Conservation (phyloP, 2,888 invertebrate species). For the Oscheius onirici region DNA sequence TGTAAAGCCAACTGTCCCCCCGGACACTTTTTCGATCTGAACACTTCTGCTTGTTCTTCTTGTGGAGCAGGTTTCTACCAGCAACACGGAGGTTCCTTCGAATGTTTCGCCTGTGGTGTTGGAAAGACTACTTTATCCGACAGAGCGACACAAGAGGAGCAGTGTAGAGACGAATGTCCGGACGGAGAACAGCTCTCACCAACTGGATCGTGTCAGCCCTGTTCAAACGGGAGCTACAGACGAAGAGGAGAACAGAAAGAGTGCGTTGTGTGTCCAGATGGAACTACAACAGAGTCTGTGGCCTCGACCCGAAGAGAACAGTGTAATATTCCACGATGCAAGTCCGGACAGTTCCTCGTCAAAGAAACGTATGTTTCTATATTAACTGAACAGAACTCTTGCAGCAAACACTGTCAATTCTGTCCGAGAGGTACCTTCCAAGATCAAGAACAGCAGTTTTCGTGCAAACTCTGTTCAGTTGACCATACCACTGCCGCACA, state of each 20-base stretch:
- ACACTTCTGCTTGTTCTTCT: conserved; percentile 53
- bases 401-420: conserved; percentile 83
- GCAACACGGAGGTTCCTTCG: conserved; percentile 61
- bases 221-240: conserved; percentile 87
- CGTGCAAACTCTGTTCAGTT: conserved; percentile 88
- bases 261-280: conserved; percentile 85
- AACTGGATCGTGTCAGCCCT: conserved; percentile 90
- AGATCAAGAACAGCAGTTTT: conserved; percentile 87
- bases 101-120: conserved; percentile 69
- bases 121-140: conserved; percentile 71
- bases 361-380: conserved; percentile 77
- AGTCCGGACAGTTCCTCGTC: conserved; percentile 88
- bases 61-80: conserved; percentile 72
- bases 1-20: conserved; percentile 69
- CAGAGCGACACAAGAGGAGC: conserved; percentile 61
- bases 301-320: conserved; percentile 87
- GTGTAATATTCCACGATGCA: conserved; percentile 86
- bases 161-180: conserved; percentile 71
- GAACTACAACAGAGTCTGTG: conserved; percentile 86
- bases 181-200: conserved; percentile 74
- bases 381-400: conserved; percentile 27
- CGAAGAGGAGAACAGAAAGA: conserved; percentile 87
- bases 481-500: conserved; percentile 83
- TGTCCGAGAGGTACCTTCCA: conserved; percentile 93
- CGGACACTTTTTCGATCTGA: conserved; percentile 68